Evolutionary conservation across 2,113 vertebrate species (phyloP).

Genomic region (Rattus norvegicus): GRCr8 NC_086019.1:48403001-48403500

Average conservation of each 20-base stretch:
- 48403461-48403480: conserved; percentile 91
- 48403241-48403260: conserved; percentile 93
- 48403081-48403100: neutral
- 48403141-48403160: conserved; percentile 11
- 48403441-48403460: conserved; percentile 96
- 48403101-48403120: conserved; percentile 55
- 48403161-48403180: conserved; percentile 90
- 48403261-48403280: conserved; percentile 92
- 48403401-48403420: conserved; percentile 97
- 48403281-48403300: conserved; percentile 94
- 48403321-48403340: conserved; percentile 94
- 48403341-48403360: conserved; percentile 95
- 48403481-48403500: conserved; percentile 94
- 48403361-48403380: conserved; percentile 93
- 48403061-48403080: neutral
- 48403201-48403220: conserved; percentile 93
- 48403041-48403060: neutral
- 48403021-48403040: neutral
- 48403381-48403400: conserved; percentile 95
- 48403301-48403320: conserved; percentile 95
- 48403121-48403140: conserved; percentile 63
- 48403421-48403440: conserved; percentile 98
- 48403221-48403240: conserved; percentile 91
- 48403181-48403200: conserved; percentile 97
- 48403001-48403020: neutral